These are phyloP conservation scores for Corythaixoides concolor DNA, from an alignment of 2,113 vertebrate species.

Conservation along the genomic window DNA sequence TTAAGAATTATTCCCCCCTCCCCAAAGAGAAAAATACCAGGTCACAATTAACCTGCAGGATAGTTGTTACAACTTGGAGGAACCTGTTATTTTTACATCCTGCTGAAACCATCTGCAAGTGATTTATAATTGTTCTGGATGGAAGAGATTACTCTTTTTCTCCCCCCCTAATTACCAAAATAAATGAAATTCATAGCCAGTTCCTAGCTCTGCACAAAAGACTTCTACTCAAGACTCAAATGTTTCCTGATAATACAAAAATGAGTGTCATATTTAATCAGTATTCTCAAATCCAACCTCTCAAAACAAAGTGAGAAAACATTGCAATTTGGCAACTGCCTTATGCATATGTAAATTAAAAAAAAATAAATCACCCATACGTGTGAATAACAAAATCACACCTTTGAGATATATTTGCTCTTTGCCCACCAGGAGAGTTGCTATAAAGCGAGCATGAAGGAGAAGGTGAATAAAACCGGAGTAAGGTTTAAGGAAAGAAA, in stretches of 20 bases:
- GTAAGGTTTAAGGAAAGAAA: not conserved
- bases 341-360: not conserved
- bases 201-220: not conserved
- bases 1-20: not conserved
- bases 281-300: not conserved
- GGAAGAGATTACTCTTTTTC: not conserved
- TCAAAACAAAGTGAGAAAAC: not conserved
- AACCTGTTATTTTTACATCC: conserved; percentile 32
- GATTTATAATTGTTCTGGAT: conserved; percentile 34
- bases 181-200: not conserved
- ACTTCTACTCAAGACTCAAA: not conserved
- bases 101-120: conserved; percentile 30
- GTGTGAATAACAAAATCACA: not conserved
- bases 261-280: not conserved
- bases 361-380: not conserved
- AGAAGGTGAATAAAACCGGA: not conserved
- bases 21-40: not conserved
- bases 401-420: not conserved
- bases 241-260: not conserved
- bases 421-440: not conserved
- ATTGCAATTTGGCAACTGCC: not conserved
- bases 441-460: not conserved
- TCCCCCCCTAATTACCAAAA: conserved; percentile 29
- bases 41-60: not conserved
- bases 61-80: not conserved